A percentile compares a stretch with the other conserved stretches of the same genome.
phyloP scores from a whole-genome alignment of 2,797 vertebrate species.

The Luscinia luscinia region DNA sequence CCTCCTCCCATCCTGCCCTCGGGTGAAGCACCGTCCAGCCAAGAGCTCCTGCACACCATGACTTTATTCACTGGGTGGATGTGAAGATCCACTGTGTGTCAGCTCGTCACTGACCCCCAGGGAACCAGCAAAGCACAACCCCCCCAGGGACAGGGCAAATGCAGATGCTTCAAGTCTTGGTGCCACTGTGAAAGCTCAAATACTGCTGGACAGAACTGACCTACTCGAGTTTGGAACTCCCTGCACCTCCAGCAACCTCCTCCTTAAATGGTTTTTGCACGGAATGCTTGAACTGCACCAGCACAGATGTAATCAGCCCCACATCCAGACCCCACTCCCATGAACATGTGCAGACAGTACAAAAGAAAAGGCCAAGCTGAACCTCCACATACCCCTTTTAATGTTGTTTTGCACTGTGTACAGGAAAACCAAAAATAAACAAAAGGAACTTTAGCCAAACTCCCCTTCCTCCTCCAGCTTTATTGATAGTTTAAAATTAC shows the following conservation, averaged over 20 bases:
- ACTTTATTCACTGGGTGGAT: accelerated
- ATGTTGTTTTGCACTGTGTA: constrained; percentile 76
- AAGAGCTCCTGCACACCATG: neutral
- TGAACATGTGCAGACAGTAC: neutral
- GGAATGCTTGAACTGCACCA: accelerated
- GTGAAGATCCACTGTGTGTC: accelerated
- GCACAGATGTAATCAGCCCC: accelerated
- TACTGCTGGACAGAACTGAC: neutral
- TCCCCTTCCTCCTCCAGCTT: constrained; percentile 99
- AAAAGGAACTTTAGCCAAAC: constrained; percentile 81
- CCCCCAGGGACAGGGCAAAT: accelerated
- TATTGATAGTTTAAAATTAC: constrained; percentile 99
- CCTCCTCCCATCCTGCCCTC: accelerated
- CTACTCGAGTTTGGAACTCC: accelerated
- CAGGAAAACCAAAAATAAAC: constrained; percentile 78
- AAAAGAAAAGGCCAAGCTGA: constrained; percentile 72
- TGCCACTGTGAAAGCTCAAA: neutral
- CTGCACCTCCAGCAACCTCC: neutral
- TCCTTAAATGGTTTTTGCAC: accelerated
- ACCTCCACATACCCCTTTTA: constrained; percentile 76
- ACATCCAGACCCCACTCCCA: accelerated
- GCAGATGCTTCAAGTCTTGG: accelerated
- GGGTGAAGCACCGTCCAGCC: accelerated
- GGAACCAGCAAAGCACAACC: accelerated
- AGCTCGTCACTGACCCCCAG: neutral